Evolutionary conservation across 2,113 vertebrate genomes (phyloP).

Genomic region (Paraplagusia blochii): DNA sequence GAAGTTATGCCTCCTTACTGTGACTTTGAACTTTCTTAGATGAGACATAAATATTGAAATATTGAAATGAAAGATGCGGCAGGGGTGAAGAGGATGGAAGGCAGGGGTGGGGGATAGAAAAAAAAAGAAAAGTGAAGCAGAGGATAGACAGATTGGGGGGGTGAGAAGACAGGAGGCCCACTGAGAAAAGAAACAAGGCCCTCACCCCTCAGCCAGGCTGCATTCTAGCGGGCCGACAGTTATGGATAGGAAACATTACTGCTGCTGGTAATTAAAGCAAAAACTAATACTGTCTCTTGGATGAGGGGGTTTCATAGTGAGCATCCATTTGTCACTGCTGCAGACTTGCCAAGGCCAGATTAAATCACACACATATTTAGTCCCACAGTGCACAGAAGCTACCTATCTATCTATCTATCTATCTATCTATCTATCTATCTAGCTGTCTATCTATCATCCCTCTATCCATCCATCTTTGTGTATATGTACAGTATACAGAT

Average conservation of each 20-base stretch:
- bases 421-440: conserved; percentile 24
- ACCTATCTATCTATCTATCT: conserved; percentile 31
- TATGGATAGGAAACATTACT: conserved; percentile 98
- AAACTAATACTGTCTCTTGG: conserved; percentile 96
- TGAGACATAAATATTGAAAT: conserved; percentile 95
- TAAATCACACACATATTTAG: conserved; percentile 85
- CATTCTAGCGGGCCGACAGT: conserved; percentile 92
- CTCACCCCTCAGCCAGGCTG: conserved; percentile 88
- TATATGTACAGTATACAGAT: conserved; percentile 8
- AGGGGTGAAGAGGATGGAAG: conserved; percentile 70
- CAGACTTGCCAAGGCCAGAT: conserved; percentile 81
- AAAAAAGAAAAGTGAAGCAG: conserved; percentile 61
- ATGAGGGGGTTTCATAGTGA: conserved; percentile 84
- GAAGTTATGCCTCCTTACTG: conserved; percentile 88
- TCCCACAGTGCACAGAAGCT: conserved; percentile 51
- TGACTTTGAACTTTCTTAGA: conserved; percentile 87
- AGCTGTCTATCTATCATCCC: conserved; percentile 6
- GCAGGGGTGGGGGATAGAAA: conserved; percentile 58
- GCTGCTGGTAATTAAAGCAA: conserved; percentile 96
- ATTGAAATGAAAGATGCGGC: conserved; percentile 93
- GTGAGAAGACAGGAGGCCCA: conserved; percentile 84
- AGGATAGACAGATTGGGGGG: conserved; percentile 62
- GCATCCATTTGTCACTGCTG: conserved; percentile 91
- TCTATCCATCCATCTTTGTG: conserved; percentile 14
- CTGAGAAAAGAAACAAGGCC: conserved; percentile 94